A percentile compares a stretch with the other conserved stretches of the same genome.
These are phyloP conservation scores for Antennarius striatus DNA, from an alignment of 2,113 vertebrate genomes.

Conservation along the genomic window DNA sequence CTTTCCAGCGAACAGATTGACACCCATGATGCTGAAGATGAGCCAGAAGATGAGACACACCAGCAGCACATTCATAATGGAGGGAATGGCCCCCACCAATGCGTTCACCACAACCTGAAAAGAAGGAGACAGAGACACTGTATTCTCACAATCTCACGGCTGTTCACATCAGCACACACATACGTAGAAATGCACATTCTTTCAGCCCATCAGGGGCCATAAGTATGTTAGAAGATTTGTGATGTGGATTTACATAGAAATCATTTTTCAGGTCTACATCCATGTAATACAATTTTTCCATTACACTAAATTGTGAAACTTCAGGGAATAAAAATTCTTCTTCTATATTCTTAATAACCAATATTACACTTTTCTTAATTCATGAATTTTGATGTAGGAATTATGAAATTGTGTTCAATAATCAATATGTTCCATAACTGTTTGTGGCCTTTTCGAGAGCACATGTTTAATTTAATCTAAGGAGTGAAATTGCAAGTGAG, in stretches of 20 bases:
- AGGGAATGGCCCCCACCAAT: conserved; percentile 98
- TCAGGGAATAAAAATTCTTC: too few species aligned
- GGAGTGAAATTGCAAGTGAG: background rate
- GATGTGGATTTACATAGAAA: too few species aligned
- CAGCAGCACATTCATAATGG: conserved; percentile 99
- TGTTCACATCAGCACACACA: conserved; percentile 28
- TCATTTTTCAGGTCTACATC: too few species aligned
- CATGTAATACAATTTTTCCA: too few species aligned
- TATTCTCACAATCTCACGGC: background rate
- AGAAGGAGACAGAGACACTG: conserved; percentile 37
- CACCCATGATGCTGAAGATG: conserved; percentile 99
- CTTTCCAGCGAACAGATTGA: conserved; percentile 98
- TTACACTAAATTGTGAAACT: too few species aligned
- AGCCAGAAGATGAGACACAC: conserved; percentile 99
- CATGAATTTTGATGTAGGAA: too few species aligned
- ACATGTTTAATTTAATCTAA: too few species aligned
- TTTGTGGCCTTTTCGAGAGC: too few species aligned
- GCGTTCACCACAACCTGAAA: conserved; percentile 97
- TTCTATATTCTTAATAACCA: too few species aligned
- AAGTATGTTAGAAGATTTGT: background rate
- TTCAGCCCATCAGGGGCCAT: conserved; percentile 9
- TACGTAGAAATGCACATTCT: conserved; percentile 54
- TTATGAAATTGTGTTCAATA: too few species aligned
- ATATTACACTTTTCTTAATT: too few species aligned
- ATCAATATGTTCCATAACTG: too few species aligned